Conservation (phyloP, 2,888 invertebrate species). For the Microplitis manilae region DNA sequence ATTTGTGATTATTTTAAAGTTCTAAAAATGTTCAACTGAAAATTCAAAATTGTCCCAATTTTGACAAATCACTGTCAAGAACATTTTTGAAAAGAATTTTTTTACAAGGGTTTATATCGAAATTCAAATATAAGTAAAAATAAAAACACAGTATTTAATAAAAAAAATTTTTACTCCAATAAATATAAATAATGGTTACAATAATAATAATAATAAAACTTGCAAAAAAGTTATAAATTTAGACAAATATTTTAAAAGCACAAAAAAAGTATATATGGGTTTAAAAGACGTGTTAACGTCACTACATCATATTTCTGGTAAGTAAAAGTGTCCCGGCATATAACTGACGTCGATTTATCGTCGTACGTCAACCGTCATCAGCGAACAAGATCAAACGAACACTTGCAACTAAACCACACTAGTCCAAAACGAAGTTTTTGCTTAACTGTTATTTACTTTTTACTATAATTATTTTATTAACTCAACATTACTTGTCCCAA, state of each 20-base stretch:
- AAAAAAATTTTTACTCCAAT: too few relatives aligned
- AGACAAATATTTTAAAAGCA: constrained; percentile 43
- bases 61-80: too few relatives aligned
- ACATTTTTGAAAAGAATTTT: too few relatives aligned
- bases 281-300: constrained; percentile 59
- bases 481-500: background rate
- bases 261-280: constrained; percentile 45
- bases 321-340: constrained; percentile 51
- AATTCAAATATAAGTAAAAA: too few relatives aligned
- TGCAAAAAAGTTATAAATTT: background rate
- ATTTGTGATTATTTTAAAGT: too few relatives aligned
- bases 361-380: constrained; percentile 56
- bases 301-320: constrained; percentile 61
- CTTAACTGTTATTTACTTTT: background rate
- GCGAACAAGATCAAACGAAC: constrained; percentile 59
- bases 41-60: too few relatives aligned
- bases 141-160: too few relatives aligned
- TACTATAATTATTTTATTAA: background rate
- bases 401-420: constrained; percentile 5
- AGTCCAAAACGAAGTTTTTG: background rate
- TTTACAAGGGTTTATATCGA: too few relatives aligned
- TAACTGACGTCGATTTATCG: constrained; percentile 61
- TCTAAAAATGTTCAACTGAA: too few relatives aligned
- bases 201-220: background rate
- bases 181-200: too few relatives aligned